Evolutionary conservation across 2,797 vertebrate species (phyloP).

Genomic region (Craterocephalus amniculus): DNA sequence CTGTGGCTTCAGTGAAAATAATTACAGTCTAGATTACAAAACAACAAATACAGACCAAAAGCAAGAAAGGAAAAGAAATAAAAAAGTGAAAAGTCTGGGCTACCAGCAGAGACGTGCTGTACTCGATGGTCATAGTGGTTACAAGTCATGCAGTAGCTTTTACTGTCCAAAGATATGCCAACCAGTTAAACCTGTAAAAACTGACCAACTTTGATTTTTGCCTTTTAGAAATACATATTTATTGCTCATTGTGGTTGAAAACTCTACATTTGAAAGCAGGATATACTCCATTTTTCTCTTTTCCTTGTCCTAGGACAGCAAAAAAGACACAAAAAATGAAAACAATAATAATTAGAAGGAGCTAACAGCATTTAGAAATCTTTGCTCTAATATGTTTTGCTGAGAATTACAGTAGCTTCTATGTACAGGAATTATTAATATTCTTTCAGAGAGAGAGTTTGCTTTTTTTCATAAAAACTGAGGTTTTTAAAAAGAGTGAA

Average conservation of each 20-base stretch:
- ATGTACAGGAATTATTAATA: slow-evolving; percentile 72
- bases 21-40: slow-evolving; percentile 76
- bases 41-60: slow-evolving; percentile 56
- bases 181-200: background rate
- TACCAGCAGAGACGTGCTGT: slow-evolving; percentile 75
- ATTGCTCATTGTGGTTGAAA: too few relatives aligned
- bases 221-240: background rate
- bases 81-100: slow-evolving; percentile 59
- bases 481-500: background rate
- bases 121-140: slow-evolving; percentile 76
- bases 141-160: slow-evolving; percentile 45
- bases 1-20: slow-evolving; percentile 69
- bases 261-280: background rate
- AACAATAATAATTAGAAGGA: background rate
- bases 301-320: slow-evolving; percentile 23
- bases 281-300: background rate
- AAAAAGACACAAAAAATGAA: slow-evolving; percentile 19
- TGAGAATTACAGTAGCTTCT: slow-evolving; percentile 59
- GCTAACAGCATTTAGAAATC: slow-evolving; percentile 28
- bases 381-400: slow-evolving; percentile 33
- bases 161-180: slow-evolving; percentile 19
- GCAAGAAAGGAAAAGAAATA: slow-evolving; percentile 33
- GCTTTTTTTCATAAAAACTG: slow-evolving; percentile 21
- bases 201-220: background rate
- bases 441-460: slow-evolving; percentile 25